Evolutionary conservation across 2,888 invertebrate genomes (phyloP).

Genomic region (Apoda limacodes): DNA sequence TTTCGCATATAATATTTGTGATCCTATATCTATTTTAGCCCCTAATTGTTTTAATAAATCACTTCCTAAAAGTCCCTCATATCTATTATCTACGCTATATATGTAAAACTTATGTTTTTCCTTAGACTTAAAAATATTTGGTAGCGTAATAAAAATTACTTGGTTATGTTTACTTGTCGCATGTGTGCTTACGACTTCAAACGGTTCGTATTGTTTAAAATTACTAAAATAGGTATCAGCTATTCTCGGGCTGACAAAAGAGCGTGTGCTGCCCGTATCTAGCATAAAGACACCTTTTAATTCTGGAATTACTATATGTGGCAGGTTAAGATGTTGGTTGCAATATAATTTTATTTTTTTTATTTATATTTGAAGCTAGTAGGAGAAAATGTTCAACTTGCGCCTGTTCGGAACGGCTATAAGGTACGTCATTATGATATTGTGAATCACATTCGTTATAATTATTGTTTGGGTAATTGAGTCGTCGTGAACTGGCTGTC

Average conservation of each 20-base stretch:
- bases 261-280: slow-evolving; percentile 16
- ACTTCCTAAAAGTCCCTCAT: slow-evolving; percentile 7
- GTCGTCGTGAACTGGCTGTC: too few species aligned
- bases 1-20: slow-evolving; percentile 7
- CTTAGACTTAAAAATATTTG: slow-evolving; percentile 10
- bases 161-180: slow-evolving; percentile 15
- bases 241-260: slow-evolving; percentile 12
- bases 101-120: slow-evolving; percentile 14
- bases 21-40: slow-evolving; percentile 11
- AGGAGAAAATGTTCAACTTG: too few species aligned
- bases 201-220: slow-evolving; percentile 16
- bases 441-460: too few species aligned
- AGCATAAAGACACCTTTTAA: slow-evolving; percentile 15
- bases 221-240: slow-evolving; percentile 12
- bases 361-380: too few species aligned
- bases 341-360: slow-evolving; percentile 9
- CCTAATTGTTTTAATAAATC: slow-evolving; percentile 8
- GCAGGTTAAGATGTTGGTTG: slow-evolving; percentile 7
- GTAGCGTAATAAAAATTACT: slow-evolving; percentile 12
- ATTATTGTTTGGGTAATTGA: too few species aligned
- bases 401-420: too few species aligned
- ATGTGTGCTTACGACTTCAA: slow-evolving; percentile 18
- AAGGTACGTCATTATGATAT: too few species aligned
- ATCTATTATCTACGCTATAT: slow-evolving; percentile 12
- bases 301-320: slow-evolving; percentile 15